Evolutionary conservation across 2,797 vertebrate genomes (phyloP), one percentile per base, ranked within the genome.

Genomic region (Cirrhinus molitorella): DNA sequence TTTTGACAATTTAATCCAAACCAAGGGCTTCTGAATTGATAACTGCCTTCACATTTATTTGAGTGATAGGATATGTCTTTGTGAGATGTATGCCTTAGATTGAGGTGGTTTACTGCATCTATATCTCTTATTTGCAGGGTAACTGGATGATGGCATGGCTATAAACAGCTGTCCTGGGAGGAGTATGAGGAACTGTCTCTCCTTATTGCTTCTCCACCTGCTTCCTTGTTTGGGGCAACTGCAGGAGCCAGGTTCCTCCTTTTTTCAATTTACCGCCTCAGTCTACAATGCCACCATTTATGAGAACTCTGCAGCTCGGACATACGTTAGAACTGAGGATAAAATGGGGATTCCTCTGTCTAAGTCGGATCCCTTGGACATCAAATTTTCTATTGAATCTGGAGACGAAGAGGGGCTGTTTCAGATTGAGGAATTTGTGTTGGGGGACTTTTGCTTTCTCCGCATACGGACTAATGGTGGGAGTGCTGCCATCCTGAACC

Each of bases 401-500:
- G 97, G 98, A 83, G 95, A 99, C 91, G 94, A 72, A 13, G 97
- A 99, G 81, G 96, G 96, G 83, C 93, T 99, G 57, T 99, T 99
- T 89, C 96, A 98, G 94, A 95, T 96, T 5, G 98, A 99, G 87
- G 96, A 97, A 51, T 95, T 96, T 79, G 76, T 96, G 80, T 92
- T 99, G 87, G 98, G 98, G 83, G 96, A 99, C 93, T 99, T 99
- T 90, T 97, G 97, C 90, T 99, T 99, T 91, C 94, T 99, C 34
- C 95, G 98, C 73, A 94, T 99, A 94, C 93, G 95, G 91, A 99
- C 97, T 77, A 98, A 96, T 83, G 96, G 97, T 85, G 97, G 96
- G 86, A 97, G 96, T 72, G 95, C 96, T 55, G 95, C 94, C 86
- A 97, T 95, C 81, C 92, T 99, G 63, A 99, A 99, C 85, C 94